phyloP scores from a whole-genome alignment of 2,797 vertebrate genomes.

The Smutsia temminckii region DNA sequence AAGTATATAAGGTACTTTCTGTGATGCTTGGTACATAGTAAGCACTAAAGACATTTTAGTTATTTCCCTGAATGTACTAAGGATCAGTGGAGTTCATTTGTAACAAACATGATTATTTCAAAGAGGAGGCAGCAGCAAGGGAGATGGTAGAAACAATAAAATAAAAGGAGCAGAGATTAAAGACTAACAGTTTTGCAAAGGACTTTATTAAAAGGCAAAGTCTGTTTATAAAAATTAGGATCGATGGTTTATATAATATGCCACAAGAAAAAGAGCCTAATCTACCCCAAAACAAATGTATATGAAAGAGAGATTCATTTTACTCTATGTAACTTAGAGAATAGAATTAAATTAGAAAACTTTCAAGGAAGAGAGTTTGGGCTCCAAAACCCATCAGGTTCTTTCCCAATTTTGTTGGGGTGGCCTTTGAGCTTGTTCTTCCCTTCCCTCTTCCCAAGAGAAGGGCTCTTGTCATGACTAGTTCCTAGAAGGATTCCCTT shows the following conservation, averaged over 20 bases:
- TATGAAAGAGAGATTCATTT: background rate
- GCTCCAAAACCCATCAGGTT: background rate
- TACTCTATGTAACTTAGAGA: background rate
- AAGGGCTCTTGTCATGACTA: background rate
- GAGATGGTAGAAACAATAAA: constrained; percentile 12
- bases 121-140: background rate
- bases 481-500: background rate
- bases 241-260: background rate
- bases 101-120: background rate
- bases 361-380: background rate
- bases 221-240: background rate
- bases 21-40: background rate
- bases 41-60: background rate
- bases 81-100: background rate
- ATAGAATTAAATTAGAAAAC: background rate
- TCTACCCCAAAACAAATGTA: background rate
- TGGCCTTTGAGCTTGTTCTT: background rate
- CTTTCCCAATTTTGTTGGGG: background rate
- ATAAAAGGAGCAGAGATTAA: background rate
- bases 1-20: background rate
- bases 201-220: background rate
- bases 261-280: background rate
- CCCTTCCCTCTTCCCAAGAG: background rate
- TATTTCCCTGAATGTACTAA: background rate
- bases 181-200: background rate